These are phyloP conservation scores for Mormyrus hasselquistii DNA, from an alignment of 2,797 vertebrate genomes.

Conservation along the genomic window DNA sequence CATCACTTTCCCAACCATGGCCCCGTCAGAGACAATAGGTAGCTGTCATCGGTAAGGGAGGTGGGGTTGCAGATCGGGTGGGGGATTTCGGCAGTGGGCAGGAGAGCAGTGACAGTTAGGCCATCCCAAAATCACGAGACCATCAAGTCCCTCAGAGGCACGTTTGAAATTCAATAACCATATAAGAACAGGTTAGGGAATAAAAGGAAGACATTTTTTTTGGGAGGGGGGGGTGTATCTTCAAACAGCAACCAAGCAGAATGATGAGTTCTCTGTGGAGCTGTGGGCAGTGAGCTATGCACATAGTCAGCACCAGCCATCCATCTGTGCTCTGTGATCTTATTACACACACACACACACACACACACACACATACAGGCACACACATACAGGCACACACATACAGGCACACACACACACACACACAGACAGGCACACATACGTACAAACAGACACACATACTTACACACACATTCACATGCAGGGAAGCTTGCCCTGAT, in stretches of 20 bases:
- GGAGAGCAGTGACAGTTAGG: constrained; percentile 37
- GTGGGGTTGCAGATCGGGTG: constrained; percentile 30
- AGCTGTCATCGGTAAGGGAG: constrained; percentile 28
- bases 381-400: neutral
- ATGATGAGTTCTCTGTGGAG: constrained; percentile 40
- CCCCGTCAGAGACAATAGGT: constrained; percentile 28
- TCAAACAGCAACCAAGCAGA: constrained; percentile 44
- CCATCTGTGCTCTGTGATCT: constrained; percentile 44
- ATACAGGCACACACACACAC: neutral
- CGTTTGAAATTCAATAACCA: constrained; percentile 64
- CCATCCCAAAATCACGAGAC: constrained; percentile 53
- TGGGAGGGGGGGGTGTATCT: constrained; percentile 24
- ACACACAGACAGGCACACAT: too few relatives aligned
- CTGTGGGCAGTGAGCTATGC: constrained; percentile 36
- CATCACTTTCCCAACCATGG: neutral
- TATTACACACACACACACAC: constrained; percentile 29
- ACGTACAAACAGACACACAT: too few relatives aligned
- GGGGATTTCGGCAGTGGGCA: constrained; percentile 25
- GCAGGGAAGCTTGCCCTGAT: neutral
- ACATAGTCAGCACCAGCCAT: constrained; percentile 42
- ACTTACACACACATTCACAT: neutral
- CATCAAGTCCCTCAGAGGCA: constrained; percentile 46
- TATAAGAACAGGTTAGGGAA: constrained; percentile 52
- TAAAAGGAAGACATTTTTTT: constrained; percentile 35
- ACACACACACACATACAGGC: neutral